A percentile compares a stretch with the other conserved stretches of the same genome.
Evolutionary conservation across 1,140 invertebrate genomes (phyloP).

Genomic region (Dendrolimus kikuchii): DNA sequence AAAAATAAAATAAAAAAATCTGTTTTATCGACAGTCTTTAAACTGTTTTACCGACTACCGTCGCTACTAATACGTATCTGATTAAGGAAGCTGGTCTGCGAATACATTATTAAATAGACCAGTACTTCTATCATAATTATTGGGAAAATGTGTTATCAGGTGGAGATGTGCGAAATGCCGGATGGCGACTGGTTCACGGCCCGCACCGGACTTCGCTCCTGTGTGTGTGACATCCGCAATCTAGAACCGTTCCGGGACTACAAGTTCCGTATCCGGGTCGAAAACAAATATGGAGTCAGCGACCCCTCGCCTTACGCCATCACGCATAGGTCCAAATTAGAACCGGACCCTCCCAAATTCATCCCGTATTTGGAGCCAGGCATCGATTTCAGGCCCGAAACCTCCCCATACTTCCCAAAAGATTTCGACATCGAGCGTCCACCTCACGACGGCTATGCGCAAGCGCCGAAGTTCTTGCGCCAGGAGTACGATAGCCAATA

Average conservation of each 20-base stretch:
- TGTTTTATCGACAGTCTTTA: too few relatives aligned
- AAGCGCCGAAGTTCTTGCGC: slow-evolving; percentile 86
- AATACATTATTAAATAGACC: too few relatives aligned
- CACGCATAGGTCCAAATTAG: slow-evolving; percentile 85
- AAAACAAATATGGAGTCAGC: slow-evolving; percentile 97
- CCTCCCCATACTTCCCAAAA: slow-evolving; percentile 90
- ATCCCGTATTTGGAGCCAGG: slow-evolving; percentile 85
- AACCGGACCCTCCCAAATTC: slow-evolving; percentile 85
- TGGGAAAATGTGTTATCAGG: slow-evolving; percentile 32
- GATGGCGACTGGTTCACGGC: slow-evolving; percentile 91
- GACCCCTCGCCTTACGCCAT: slow-evolving; percentile 92
- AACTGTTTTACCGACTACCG: too few relatives aligned
- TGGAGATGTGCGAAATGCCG: slow-evolving; percentile 94
- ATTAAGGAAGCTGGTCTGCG: too few relatives aligned
- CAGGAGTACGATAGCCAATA: slow-evolving; percentile 90
- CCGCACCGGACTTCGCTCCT: slow-evolving; percentile 85
- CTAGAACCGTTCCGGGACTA: slow-evolving; percentile 91
- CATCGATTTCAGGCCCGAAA: slow-evolving; percentile 89
- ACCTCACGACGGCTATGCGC: slow-evolving; percentile 86
- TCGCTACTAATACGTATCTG: too few relatives aligned
- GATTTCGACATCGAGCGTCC: slow-evolving; percentile 92
- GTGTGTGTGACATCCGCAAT: slow-evolving; percentile 87
- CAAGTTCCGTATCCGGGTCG: slow-evolving; percentile 93
- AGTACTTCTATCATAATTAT: background rate
- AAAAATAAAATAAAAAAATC: too few relatives aligned